Evolutionary conservation across 2,797 vertebrate genomes (phyloP), one percentile per base, ranked within the genome.

Genomic region (Rhinichthys osculus): DNA sequence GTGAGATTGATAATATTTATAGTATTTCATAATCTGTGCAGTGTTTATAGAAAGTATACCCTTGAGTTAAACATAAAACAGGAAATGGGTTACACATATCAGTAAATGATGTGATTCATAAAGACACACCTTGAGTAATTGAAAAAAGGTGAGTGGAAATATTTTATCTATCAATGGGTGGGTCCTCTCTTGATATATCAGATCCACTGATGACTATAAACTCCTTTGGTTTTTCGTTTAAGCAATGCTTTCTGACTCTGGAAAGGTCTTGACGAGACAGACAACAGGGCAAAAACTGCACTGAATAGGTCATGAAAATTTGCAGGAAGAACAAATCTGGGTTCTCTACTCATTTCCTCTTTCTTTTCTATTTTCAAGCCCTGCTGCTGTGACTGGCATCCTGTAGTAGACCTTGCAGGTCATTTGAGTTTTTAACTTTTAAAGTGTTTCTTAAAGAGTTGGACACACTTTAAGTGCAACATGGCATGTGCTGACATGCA

Each of bases 41-140:
- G 73, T 19, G n/a, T 62, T 57, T 78, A 38, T 52, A 74, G 71
- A 74, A 67, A n/a, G 40, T 54, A 38, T 38, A 50, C 38, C 47
- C 33, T 13, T 74, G 5, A n/a, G 16, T 44, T 54, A 30, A 30
- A 33, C 50, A 66, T 40, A 27, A 50, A 74, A 66, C 66, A 72
- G 67, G 77, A 80, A 85, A 85, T 73, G 52, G 50, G 8, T 78
- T 70, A 52, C 11, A 7, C 6, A 8, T 67, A 70, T 57, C 44
- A 73, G 44, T 30, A 7, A 47, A 52, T 47, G 3, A 70, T 47
- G 33, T 76, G 40, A 87, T 73, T 70, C 52, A 64, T 76, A 66
- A 88, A 72, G 85, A 78, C 87, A 87, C 87, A 88, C 89, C 87
- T 87, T 87, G 57, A 84, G 72, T 16, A 40, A 33, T 17, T 78